Evolutionary conservation across 2,797 vertebrate genomes (phyloP).

Genomic region (Poecilia picta): DNA sequence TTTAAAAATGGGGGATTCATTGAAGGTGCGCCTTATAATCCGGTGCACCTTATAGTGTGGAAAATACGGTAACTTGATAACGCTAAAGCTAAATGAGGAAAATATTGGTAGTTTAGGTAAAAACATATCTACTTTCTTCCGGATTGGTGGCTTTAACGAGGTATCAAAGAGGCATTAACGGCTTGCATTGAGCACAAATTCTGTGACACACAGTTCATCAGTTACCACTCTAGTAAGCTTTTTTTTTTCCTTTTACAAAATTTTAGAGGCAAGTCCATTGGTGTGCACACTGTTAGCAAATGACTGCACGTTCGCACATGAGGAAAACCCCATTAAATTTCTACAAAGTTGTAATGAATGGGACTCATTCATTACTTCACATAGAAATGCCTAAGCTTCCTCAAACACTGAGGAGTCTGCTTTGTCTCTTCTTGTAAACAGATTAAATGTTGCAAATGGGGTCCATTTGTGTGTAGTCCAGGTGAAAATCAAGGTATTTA

Average conservation of each 20-base stretch:
- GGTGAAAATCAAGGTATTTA: no score
- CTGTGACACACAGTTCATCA: neutral
- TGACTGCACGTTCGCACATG: neutral
- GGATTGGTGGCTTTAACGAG: neutral
- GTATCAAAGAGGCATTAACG: neutral
- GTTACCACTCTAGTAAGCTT: neutral
- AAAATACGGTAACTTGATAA: neutral
- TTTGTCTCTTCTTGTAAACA: no score
- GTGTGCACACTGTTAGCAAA: neutral
- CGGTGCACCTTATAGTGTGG: no score
- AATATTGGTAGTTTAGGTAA: neutral
- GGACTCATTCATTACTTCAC: neutral
- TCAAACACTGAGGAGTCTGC: no score
- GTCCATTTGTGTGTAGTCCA: no score
- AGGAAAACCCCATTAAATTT: neutral
- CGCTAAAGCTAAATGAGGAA: neutral
- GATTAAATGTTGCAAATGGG: no score
- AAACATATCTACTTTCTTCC: neutral
- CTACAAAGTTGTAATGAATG: neutral
- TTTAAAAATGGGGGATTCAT: no score
- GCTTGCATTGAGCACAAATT: neutral
- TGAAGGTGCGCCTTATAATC: no score
- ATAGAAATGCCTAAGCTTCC: no score
- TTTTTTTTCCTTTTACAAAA: no score
- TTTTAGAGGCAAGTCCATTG: neutral